These are phyloP conservation scores for Aphaenogaster ashmeadi DNA, from an alignment of 1,140 invertebrate genomes.

Conservation along the genomic window DNA sequence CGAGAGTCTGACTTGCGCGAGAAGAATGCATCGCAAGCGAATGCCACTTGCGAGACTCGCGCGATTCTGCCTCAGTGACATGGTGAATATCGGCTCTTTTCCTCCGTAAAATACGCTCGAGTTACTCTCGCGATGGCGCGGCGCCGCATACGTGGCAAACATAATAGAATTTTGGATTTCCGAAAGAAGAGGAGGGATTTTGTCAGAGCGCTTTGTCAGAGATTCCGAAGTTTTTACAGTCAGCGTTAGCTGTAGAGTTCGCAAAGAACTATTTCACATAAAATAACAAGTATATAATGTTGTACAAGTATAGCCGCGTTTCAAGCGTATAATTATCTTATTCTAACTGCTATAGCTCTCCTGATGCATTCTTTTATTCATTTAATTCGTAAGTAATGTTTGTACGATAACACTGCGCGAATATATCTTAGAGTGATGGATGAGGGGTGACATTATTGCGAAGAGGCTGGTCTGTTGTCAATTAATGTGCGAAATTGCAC, in stretches of 20 bases:
- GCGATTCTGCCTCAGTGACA: conserved; percentile 30
- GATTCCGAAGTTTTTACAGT: conserved; percentile 31
- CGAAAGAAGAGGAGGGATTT: neutral
- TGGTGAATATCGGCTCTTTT: conserved; percentile 23
- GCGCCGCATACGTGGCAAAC: conserved; percentile 28
- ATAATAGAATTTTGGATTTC: conserved; percentile 61
- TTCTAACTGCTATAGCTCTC: neutral
- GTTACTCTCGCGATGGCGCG: conserved; percentile 4
- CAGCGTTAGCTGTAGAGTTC: neutral
- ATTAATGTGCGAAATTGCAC: conserved; percentile 62
- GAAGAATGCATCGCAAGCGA: conserved; percentile 45
- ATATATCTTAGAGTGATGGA: neutral
- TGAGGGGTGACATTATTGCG: conserved; percentile 43
- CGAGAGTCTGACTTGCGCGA: neutral
- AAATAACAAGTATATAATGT: neutral
- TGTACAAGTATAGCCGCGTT: neutral
- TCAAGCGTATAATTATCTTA: neutral
- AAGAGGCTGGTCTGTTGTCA: conserved; percentile 30
- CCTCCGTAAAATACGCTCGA: conserved; percentile 48
- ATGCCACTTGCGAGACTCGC: conserved; percentile 53
- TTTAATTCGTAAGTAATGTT: conserved; percentile 15
- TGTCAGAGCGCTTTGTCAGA: conserved; percentile 8
- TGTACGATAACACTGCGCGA: neutral
- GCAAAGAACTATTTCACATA: neutral
- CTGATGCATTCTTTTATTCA: conserved; percentile 6